Base-by-base conservation (phyloP, 2,797 vertebrate species). In the Acropternis orthonyx region DNA sequence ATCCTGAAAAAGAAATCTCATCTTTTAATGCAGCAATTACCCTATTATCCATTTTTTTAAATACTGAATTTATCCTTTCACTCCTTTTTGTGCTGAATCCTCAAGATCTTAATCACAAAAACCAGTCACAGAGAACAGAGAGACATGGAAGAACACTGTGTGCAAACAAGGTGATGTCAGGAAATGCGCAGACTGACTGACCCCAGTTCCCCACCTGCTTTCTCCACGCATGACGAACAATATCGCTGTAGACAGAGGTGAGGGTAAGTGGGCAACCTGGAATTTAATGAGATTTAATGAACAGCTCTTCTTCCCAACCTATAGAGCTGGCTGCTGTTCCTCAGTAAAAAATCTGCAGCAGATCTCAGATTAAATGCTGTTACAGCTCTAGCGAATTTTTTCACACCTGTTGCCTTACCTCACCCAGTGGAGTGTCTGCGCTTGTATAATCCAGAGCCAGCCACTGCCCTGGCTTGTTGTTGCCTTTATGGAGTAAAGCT, bases 381-480 rank as follows among this genome's bases (percentile, higher is more conserved):
- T 88, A 92, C 51, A 86, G 90, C 93, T 88, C 90, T 46, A 88
- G 89, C 86, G 59, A 4, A 95, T 91, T 96, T 96, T 97, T 97
- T 96, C 97, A 96, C 98, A 98, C 98, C 98, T 98, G 98, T 97
- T 95, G 96, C 93, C 98, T 98, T 98, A 98, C 98, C 98, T 98
- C 98, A 98, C 98, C 98, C 95, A 96, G 97, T 87, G 63, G 97
- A 97, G 97, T 95, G 97, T 97, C 98, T 97, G 97, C 97, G 95
- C 97, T 98, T 96, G 97, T 97, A 95, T 98, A 97, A 98, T 98
- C 98, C 98, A 95, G 97, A 96, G 98, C 97, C 97, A 97, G 97
- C 96, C 97, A 94, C 97, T 97, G 98, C 97, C 98, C 98, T 98
- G 98, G 97, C 98, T 97, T 95, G 97, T 96, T 55, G 96, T 95